Evolutionary conservation across 2,113 vertebrate species (phyloP), one percentile per base, ranked within the genome.

Genomic region (Sturnus vulgaris): DNA sequence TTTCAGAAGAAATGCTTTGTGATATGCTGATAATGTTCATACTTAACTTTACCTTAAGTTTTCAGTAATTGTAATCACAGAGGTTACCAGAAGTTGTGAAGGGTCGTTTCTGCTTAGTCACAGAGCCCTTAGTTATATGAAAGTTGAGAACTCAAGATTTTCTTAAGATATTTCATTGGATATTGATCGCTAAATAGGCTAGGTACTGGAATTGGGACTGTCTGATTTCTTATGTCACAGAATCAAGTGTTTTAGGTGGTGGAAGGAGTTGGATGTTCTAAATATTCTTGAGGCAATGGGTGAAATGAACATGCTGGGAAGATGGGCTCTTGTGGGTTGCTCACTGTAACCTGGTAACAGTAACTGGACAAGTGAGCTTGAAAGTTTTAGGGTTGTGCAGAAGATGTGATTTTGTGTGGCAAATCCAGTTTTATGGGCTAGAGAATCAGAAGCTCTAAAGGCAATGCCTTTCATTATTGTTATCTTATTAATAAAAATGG

Each of bases 271-370:
- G 27, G 3, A 20, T 56, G 3, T 61, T 40, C 22, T 81, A 24
- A 68, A 37, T 85, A 28, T 9, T 79, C 21, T 30, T 56, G 15
- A 60, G 53, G 40, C 53, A 33, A 1, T 19, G 47, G 24, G 20
- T 49, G 25, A 44, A 90, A 40, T 46, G 10, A 79, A 23, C 4
- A 9, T 14, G 10, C 5, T 40, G 15, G n/a, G 79, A 49, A 60
- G 42, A 46, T 0, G 0, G 11, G 8, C 23, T 53, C 27, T 69
- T 82, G 10, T 2, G 2, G 11, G 11, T 49, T 57, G 21, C 28
- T 83, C 2, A 9, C 30, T 4, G 3, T 37, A 20, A 39, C 11
- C 17, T 71, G 30, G 10, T 64, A 24, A 47, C 27, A 47, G 30
- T 50, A 52, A 47, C 63, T 46, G 46, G 27, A 56, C 30, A 72